Conservation (phyloP, 2,113 vertebrate species). For the Muscicapa adusta region DNA sequence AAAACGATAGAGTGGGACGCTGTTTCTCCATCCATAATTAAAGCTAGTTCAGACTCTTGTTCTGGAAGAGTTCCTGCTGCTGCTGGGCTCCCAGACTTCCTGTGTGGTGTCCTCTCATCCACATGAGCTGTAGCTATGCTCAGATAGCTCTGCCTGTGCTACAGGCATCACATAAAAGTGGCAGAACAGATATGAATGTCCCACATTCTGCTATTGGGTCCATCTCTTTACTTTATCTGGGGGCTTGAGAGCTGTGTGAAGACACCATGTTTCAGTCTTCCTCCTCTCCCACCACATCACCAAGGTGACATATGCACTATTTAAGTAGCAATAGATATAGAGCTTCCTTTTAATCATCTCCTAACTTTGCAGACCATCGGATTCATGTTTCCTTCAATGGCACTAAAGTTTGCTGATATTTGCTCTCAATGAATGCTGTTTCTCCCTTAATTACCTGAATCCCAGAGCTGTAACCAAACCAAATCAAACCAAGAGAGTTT, state of each 20-base stretch:
- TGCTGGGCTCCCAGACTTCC: background rate
- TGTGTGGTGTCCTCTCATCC: background rate
- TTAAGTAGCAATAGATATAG: background rate
- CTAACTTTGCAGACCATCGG: background rate
- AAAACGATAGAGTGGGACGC: background rate
- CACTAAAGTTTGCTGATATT: background rate
- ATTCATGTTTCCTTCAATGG: background rate
- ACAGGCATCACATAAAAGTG: background rate
- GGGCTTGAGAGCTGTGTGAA: background rate
- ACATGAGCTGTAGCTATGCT: background rate
- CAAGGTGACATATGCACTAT: background rate
- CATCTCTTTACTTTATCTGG: background rate
- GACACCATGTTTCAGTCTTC: rapidly evolving
- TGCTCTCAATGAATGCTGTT: background rate
- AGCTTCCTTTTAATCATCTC: background rate
- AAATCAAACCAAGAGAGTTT: background rate
- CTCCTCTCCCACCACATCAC: background rate
- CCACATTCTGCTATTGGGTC: background rate
- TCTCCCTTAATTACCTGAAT: background rate
- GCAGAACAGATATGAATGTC: background rate
- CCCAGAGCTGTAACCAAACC: background rate
- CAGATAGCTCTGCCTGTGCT: background rate
- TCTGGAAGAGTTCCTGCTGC: background rate
- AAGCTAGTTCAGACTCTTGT: background rate
- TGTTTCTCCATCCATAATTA: background rate